Evolutionary conservation across 2,797 vertebrate species (phyloP), one percentile per base, ranked within the genome.

Genomic region (Tauraco hartlaubi): DNA sequence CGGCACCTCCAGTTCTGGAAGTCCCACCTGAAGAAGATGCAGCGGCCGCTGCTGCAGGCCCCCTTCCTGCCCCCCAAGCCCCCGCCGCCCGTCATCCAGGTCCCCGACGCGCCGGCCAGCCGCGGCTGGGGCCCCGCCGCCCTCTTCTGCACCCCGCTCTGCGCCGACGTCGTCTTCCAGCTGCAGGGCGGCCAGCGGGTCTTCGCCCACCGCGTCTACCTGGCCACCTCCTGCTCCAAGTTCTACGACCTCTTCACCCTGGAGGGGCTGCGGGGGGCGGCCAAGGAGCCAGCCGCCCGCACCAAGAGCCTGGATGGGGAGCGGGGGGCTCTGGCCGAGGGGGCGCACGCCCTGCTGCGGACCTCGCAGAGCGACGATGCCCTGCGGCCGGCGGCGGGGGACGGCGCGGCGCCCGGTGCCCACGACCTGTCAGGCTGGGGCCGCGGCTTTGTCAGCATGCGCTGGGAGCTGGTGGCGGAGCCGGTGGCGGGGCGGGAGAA

Each of bases 1-100:
- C 98, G 99, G 17, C 99, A 99, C 97, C 97, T 99, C 62, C 99
- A 99, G 96, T 99, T 99, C 97, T 99, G 99, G 99, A 99, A 99
- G 95, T 99, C 99, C 3, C 99, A 99, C 95, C 94, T 99, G 80
- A 99, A 99, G 95, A 99, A 98, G 82, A 99, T 99, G 90, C 99
- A 99, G 95, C 98, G 98, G 23, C 99, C 99, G 6, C 97, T 99
- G 63, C 98, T 99, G 49, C 99, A 99, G 96, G 99, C 98, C 0
- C 99, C 99, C 4, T 99, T 99, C 96, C 97, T 99, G 84, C 99
- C 99, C 49, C 99, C 99, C 22, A 98, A 98, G 18, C 99, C 99
- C 0, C 99, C 99, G 1, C 98, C 99, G 0, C 99, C 99, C 8
- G 98, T 99, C 51, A 98, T 99, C 86, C 98, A 98, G 88, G 98